These are phyloP conservation scores for Lampris incognitus DNA, from an alignment of 2,113 vertebrate species.

Conservation along the genomic window DNA sequence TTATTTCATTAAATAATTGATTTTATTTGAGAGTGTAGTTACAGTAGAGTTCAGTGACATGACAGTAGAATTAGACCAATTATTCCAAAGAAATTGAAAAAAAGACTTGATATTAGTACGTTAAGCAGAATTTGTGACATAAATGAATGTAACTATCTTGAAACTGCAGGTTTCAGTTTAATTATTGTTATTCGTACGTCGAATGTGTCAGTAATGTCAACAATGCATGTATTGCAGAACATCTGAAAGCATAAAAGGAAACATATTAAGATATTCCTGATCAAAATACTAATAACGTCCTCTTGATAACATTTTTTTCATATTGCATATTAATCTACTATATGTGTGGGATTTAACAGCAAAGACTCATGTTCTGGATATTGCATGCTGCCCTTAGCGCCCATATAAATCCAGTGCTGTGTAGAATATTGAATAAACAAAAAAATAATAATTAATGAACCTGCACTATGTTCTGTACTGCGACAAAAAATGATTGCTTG, in stretches of 20 bases:
- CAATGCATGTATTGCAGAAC: no score
- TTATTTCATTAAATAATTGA: no score
- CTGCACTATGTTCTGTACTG: conserved; percentile 44
- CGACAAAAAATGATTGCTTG: conserved; percentile 65
- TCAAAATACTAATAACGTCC: no score
- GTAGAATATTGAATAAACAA: conserved; percentile 52
- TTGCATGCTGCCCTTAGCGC: background rate
- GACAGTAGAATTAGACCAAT: no score
- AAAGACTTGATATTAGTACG: background rate
- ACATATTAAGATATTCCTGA: no score
- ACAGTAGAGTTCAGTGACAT: no score
- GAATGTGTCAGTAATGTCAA: no score
- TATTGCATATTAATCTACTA: conserved; percentile 8
- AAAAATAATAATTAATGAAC: conserved; percentile 32
- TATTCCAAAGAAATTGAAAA: background rate
- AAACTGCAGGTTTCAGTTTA: no score
- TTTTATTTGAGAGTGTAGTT: no score
- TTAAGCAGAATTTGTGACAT: background rate
- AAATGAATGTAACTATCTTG: no score
- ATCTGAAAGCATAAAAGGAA: no score
- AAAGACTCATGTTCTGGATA: background rate
- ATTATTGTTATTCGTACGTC: no score
- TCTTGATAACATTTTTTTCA: background rate
- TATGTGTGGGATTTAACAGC: background rate
- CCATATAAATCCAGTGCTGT: conserved; percentile 44